Evolutionary conservation across 2,113 vertebrate genomes (phyloP).

Genomic region (Peromyscus polionotus): DNA sequence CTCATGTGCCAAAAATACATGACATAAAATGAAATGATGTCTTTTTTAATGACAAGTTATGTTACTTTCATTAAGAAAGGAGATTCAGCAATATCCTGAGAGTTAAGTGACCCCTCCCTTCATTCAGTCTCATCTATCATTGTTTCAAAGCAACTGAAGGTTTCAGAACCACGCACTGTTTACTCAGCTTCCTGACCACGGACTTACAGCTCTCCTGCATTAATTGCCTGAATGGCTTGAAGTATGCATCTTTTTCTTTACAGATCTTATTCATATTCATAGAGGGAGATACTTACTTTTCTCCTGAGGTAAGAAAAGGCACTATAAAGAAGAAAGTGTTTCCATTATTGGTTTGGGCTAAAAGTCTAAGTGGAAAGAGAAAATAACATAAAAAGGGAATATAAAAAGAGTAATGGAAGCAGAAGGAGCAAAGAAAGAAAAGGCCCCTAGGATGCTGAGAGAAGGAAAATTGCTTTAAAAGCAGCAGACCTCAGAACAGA

Average conservation of each 20-base stretch:
- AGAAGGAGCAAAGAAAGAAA: constrained; percentile 60
- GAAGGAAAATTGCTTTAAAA: background rate
- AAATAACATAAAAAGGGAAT: background rate
- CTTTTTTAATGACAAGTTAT: background rate
- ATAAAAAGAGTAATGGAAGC: constrained; percentile 60
- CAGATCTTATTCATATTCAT: constrained; percentile 53
- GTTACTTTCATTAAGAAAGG: constrained; percentile 37
- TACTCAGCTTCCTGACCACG: constrained; percentile 23
- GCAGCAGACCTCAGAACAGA: constrained; percentile 38
- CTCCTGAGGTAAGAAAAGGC: constrained; percentile 26
- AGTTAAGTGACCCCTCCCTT: constrained; percentile 32
- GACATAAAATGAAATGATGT: constrained; percentile 31
- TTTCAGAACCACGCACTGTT: constrained; percentile 51
- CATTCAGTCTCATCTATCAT: constrained; percentile 47
- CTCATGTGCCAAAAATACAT: background rate
- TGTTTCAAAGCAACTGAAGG: constrained; percentile 21
- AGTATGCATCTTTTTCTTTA: constrained; percentile 71
- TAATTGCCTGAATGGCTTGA: constrained; percentile 65
- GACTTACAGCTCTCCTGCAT: constrained; percentile 44
- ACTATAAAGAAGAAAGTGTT: constrained; percentile 63
- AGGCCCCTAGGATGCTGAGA: background rate
- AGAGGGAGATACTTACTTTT: constrained; percentile 56
- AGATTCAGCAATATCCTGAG: constrained; percentile 44
- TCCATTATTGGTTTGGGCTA: constrained; percentile 46
- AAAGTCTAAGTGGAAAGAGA: background rate